Evolutionary conservation across 2,797 vertebrate species (phyloP), one percentile per base, ranked within the genome.

Genomic region (Enteromius thamalakanensis): DNA sequence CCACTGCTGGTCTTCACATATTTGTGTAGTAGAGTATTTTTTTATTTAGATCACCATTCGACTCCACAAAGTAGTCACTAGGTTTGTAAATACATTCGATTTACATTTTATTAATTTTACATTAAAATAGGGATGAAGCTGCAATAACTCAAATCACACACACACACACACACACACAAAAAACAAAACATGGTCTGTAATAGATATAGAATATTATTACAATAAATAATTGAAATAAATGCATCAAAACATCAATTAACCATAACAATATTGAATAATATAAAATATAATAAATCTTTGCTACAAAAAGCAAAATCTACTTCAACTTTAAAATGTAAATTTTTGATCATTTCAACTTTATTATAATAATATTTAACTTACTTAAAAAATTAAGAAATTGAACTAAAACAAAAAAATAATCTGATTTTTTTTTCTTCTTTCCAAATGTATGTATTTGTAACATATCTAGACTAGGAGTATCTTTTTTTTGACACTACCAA

Each of bases 161-260:
- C 26, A 26, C 26, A 26, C 26, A 26, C 26, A 26, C 26, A 26
- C 26, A 26, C 26, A 26, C 26, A 26, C 26, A 26, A 1, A 26
- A 42, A 3, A 42, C 40, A 42, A 10, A 42, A 42, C 45, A 14
- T 47, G 11, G 45, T 47, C 3, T 47, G 9, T 45, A 29, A 49
- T 71, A 71, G 23, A 62, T 72, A 72, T 72, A 29, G 15, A 71
- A 71, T 11, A 71, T 49, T 71, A 71, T 17, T 64, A 8, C 12
- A 32, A 14, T 3, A 71, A 71, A 29, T 71, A 49, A 29, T 9
- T 70, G 0, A 71, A 71, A 49, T 29, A 29, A 3, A 19, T 3
- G 4, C 45, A 71, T 49, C 23, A 26, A 47, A 70, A n/a, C 19
- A 15, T 45, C 0, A 4, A 26, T 45, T 45, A 17, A 26, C 5